Base-by-base conservation (phyloP, 2,888 invertebrate genomes). In the Scaptomyza polygonia region DNA sequence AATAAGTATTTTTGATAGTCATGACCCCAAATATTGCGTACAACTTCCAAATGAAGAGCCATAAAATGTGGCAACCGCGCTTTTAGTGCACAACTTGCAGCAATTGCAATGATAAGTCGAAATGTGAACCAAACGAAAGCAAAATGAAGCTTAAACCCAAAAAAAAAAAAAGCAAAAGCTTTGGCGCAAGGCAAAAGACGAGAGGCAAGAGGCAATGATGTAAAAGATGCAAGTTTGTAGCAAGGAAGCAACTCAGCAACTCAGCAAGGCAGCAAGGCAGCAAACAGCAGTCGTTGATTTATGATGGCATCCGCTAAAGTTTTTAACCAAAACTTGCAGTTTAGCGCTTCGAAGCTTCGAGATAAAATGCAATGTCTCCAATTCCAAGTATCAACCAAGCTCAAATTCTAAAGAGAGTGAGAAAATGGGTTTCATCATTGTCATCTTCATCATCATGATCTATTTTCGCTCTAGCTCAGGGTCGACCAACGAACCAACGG, bases 61-160 rank as follows among this genome's bases (percentile, higher is more conserved):
- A 76, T 77, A 55, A 84, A 82, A 49, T 62, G 61, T 34, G 42
- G 32, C 30, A 18, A 39, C n/a, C 47, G 67, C 48, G 65, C 49
- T 78, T 78, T 81, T 70, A 82, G 82, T 81, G 77, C 79, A 74
- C 63, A 84, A 74, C 68, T 81, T 72, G 63, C 61, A 59, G 56
- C 61, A 63, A 54, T 58, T 18, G 65, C 72, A 79, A 68, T 79
- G 82, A 85, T 82, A 82, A 85, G 66, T 84, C 74, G 72, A 71
- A 84, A 79, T 74, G 77, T 74, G 77, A 66, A 77, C 73, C 75
- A 52, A 58, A 54, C 45, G 71, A 67, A 56, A 44, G 52, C 67
- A 57, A 36, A 36, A 42, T 25, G 14, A 34, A 30, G 14, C 27
- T 21, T 43, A 27, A 14, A 11, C 34, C 16, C 4, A 21, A 21